Evolutionary conservation across 2,888 invertebrate genomes (phyloP).

Genomic region (Dynastes tityus): DNA sequence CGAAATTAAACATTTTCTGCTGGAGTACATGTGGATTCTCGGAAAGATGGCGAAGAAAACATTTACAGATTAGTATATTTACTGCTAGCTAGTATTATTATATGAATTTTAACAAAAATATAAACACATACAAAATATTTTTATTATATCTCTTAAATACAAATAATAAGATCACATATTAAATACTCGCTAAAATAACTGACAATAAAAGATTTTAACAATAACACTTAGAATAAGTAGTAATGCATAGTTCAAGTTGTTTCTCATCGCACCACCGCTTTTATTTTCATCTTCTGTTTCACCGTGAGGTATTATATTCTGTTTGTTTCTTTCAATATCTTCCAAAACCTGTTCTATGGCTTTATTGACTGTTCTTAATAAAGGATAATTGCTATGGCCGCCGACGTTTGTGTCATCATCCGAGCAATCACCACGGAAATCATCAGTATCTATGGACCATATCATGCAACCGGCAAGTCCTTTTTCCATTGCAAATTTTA

Average conservation of each 20-base stretch:
- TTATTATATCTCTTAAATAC: conserved; percentile 2
- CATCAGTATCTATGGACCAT: conserved; percentile 93
- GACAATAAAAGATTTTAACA: conserved; percentile 14
- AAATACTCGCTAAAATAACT: conserved; percentile 19
- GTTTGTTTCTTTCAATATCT: conserved; percentile 72
- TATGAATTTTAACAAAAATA: no score
- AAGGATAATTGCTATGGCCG: conserved; percentile 75
- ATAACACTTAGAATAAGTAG: neutral
- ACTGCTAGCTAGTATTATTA: no score
- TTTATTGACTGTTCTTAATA: conserved; percentile 82
- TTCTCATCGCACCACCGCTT: neutral
- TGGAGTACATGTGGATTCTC: no score
- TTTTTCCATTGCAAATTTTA: conserved; percentile 72
- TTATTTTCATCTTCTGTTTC: conserved; percentile 37
- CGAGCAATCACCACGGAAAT: conserved; percentile 82
- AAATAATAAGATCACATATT: conserved; percentile 26
- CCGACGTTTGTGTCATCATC: conserved; percentile 73
- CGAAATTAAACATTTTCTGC: no score
- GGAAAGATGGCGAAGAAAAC: no score
- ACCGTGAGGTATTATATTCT: conserved; percentile 66
- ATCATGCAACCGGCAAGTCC: conserved; percentile 87
- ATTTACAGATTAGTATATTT: no score
- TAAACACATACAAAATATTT: neutral
- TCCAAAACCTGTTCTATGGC: conserved; percentile 74
- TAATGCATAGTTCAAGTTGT: neutral